Evolutionary conservation across 2,888 invertebrate genomes (phyloP).

Genomic region (Myathropa florea): DNA sequence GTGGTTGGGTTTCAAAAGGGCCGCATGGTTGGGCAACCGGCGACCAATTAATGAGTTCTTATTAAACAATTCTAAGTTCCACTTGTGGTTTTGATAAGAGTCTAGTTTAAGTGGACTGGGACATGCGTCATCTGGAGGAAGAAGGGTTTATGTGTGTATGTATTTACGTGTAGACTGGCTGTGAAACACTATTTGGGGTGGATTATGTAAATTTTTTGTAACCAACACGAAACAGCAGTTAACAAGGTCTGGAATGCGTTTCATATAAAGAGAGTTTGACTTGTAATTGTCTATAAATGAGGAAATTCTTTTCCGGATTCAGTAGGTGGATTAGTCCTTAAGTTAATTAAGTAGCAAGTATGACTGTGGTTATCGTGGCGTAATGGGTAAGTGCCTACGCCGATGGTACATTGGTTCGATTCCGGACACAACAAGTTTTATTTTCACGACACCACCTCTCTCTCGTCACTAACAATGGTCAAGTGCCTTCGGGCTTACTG

Average conservation of each 20-base stretch:
- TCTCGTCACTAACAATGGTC: too few species aligned
- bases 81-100: conserved; percentile 36
- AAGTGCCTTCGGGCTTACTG: too few species aligned
- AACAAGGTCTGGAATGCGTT: background rate
- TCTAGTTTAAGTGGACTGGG: background rate
- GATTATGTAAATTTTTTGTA: background rate
- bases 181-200: background rate
- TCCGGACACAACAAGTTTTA: too few species aligned
- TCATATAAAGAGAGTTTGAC: background rate
- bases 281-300: background rate
- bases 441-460: too few species aligned
- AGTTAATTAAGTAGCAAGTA: background rate
- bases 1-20: conserved; percentile 22
- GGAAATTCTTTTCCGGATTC: background rate
- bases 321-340: background rate
- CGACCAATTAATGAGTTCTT: conserved; percentile 30
- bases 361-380: background rate
- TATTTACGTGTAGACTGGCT: background rate
- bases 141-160: conserved; percentile 3
- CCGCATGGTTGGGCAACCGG: background rate
- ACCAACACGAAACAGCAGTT: background rate
- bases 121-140: conserved; percentile 10
- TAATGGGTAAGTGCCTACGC: too few species aligned
- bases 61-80: conserved; percentile 29
- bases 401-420: too few species aligned